Base-by-base conservation (phyloP, 2,113 vertebrate genomes). In the Strigops habroptila region DNA sequence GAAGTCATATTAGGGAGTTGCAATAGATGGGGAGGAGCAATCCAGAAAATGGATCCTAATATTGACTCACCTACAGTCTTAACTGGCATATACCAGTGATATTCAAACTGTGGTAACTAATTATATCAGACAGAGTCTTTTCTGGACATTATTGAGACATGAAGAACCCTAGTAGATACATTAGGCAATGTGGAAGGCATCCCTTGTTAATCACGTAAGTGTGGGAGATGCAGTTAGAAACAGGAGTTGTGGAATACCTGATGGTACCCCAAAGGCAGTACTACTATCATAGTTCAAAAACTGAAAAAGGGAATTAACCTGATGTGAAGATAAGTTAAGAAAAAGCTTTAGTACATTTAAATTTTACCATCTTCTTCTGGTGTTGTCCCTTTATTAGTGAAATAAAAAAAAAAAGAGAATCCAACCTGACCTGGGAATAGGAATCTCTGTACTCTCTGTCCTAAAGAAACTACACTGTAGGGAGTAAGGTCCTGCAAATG, bases 351-450 rank as follows among this genome's bases (percentile, higher is more conserved):
- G 31, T 68, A 33, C 7, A 8, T 63, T 86, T 57, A 55, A 33
- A 63, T 51, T 27, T 23, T 12, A 33, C 25, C 2, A 0, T 9
- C 46, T 53, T 17, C n/a, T 46, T 41, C 5, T 69, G 2, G 2
- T 69, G 14, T 64, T 64, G 3, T 52, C 18, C 6, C 7, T 71
- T 82, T 25, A 53, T 43, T 46, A 60, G 4, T 33, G 33, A 93
- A 89, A 89, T 12, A 43, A 48, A 2, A 4, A 10, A 11, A 33
- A 88, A 89, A 46, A 22, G 6, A 73, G 21, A 73, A 52, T 37
- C 22, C 18, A 77, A 53, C 7, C 2, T 68, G 6, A 46, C 11
- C 6, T 55, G 1, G 59, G 70, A 46, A 19, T 7, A 74, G 24
- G 73, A 88, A 39, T 35, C 35, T 74, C 69, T 83, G 10, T 6